Percentiles rank a stretch among this genome's conserved stretches.
Evolutionary conservation across 1,140 invertebrate genomes (phyloP).

Genomic region (Eueides isabella): DNA sequence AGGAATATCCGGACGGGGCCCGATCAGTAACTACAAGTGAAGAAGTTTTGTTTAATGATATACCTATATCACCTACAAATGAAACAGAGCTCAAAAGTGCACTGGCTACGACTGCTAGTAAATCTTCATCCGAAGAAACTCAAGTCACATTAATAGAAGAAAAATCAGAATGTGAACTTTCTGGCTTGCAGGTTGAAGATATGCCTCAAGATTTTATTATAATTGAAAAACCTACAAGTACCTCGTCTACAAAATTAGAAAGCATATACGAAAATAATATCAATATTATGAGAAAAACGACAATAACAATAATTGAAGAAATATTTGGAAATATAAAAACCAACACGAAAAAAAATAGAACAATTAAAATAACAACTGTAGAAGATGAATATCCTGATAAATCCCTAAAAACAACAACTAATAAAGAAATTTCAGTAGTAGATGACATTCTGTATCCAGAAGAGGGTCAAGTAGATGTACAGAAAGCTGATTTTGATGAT

Average conservation of each 20-base stretch:
- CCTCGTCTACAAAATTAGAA: slow-evolving; percentile 24
- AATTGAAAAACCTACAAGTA: slow-evolving; percentile 17
- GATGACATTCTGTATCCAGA: slow-evolving; percentile 15
- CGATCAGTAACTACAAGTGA: slow-evolving; percentile 16
- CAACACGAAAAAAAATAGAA: slow-evolving; percentile 33
- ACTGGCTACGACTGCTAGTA: not conserved
- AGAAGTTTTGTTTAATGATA: slow-evolving; percentile 7
- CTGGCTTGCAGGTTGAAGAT: not conserved
- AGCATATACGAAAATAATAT: slow-evolving; percentile 18
- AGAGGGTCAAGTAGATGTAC: not conserved
- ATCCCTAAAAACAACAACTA: slow-evolving; percentile 23
- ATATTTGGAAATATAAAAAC: slow-evolving; percentile 25
- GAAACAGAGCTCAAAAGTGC: not conserved
- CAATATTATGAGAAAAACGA: slow-evolving; percentile 27
- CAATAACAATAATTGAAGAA: slow-evolving; percentile 32
- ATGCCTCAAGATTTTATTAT: slow-evolving; percentile 20
- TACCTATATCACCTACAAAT: not conserved
- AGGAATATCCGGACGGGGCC: slow-evolving; percentile 19
- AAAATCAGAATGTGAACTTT: not conserved
- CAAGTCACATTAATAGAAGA: not conserved
- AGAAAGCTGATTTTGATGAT: slow-evolving; percentile 1
- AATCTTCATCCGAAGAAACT: not conserved
- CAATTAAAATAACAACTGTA: slow-evolving; percentile 26
- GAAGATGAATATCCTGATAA: slow-evolving; percentile 37
- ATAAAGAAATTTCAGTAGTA: slow-evolving; percentile 19